These are phyloP conservation scores for Podarcis cretensis DNA, from an alignment of 2,113 vertebrate species.

Conservation along the genomic window DNA sequence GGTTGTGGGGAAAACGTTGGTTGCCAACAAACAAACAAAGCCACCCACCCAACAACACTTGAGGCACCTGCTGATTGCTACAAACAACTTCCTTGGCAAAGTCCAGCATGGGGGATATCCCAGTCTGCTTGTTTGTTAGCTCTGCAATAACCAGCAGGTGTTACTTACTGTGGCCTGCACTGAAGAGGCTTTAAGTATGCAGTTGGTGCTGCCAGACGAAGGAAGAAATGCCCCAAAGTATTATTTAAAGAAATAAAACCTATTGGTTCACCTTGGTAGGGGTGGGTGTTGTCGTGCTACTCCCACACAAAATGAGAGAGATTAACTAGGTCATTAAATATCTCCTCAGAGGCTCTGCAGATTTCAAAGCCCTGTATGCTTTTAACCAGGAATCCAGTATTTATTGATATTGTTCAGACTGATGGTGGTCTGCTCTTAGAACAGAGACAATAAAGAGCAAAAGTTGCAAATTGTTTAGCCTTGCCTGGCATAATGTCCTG, in stretches of 20 bases:
- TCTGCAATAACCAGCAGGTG: background rate
- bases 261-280: background rate
- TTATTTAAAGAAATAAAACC: background rate
- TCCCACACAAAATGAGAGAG: too few relatives aligned
- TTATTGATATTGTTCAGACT: background rate
- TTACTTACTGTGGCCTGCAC: accelerated
- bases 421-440: background rate
- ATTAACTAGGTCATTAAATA: background rate
- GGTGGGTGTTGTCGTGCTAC: background rate
- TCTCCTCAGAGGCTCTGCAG: background rate
- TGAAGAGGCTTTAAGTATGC: background rate
- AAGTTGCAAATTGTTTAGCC: background rate
- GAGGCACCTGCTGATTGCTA: background rate
- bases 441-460: background rate
- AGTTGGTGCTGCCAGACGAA: background rate
- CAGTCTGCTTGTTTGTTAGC: accelerated
- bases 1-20: background rate
- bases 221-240: accelerated
- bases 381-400: background rate
- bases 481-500: background rate
- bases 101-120: background rate
- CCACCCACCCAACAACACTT: background rate
- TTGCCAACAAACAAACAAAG: background rate
- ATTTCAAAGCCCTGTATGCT: background rate
- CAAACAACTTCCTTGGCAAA: constrained; percentile 1